Evolutionary conservation across 2,113 vertebrate species (phyloP).

Genomic region (Arenaria interpres): DNA sequence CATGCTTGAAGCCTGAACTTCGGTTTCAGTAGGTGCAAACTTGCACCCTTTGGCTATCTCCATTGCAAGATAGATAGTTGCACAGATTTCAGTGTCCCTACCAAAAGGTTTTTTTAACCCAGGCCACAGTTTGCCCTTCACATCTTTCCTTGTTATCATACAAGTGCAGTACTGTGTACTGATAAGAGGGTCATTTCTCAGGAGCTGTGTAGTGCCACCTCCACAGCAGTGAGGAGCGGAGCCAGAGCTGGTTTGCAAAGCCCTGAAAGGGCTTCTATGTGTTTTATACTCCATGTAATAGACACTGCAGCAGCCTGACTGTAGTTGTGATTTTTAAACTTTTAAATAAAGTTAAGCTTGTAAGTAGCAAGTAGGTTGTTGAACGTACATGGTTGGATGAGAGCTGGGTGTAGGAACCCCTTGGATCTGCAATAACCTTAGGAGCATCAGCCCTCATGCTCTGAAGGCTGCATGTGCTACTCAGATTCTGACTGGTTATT

Average conservation of each 20-base stretch:
- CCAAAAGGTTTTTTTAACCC: neutral
- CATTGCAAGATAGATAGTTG: neutral
- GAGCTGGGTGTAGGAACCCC: fast-evolving
- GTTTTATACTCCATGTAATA: neutral
- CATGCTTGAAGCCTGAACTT: neutral
- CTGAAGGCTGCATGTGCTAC: neutral
- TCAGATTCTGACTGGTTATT: neutral
- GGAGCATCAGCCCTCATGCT: neutral
- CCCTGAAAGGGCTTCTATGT: neutral
- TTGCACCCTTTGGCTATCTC: neutral
- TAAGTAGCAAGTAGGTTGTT: neutral
- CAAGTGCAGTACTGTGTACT: neutral
- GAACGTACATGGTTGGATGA: neutral
- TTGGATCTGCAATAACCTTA: neutral
- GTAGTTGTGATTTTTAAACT: neutral
- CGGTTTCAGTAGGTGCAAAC: neutral
- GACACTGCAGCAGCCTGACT: neutral
- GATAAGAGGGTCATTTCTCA: neutral
- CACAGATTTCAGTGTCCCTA: fast-evolving
- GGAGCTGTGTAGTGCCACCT: neutral
- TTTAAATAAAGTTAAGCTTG: neutral
- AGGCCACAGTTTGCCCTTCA: neutral
- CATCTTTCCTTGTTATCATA: neutral
- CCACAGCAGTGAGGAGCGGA: fast-evolving
- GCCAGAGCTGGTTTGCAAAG: neutral